Conservation (phyloP, 2,113 vertebrate species). For the Malurus alboscapulatus region DNA sequence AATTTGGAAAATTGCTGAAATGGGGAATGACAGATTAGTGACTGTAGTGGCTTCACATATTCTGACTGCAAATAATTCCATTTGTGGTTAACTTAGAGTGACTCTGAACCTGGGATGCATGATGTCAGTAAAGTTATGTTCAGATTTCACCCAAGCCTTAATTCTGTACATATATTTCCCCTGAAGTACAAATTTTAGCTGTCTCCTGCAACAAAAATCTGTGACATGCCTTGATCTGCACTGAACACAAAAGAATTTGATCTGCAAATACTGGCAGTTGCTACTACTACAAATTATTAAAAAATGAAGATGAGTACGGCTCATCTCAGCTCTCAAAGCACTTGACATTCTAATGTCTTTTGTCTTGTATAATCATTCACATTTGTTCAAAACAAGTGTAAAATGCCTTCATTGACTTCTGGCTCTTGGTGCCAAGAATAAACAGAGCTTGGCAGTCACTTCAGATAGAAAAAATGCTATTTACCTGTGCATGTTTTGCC, state of each 20-base stretch:
- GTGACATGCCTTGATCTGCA: not conserved
- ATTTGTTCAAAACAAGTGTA: not conserved
- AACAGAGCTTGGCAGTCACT: not conserved
- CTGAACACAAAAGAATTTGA: not conserved
- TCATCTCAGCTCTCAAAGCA: not conserved
- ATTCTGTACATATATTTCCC: not conserved
- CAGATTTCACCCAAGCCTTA: not conserved
- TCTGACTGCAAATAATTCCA: not conserved
- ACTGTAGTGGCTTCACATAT: not conserved
- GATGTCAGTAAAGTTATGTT: not conserved
- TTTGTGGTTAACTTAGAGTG: not conserved
- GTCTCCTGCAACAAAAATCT: not conserved
- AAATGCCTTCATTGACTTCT: not conserved
- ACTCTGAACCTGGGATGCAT: not conserved
- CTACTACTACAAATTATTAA: not conserved
- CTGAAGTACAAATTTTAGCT: not conserved
- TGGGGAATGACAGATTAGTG: not conserved
- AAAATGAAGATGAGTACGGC: not conserved
- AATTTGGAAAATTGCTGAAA: not conserved
- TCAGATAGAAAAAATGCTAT: not conserved
- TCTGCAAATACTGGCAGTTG: not conserved
- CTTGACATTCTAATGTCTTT: not conserved
- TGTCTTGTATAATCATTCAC: not conserved
- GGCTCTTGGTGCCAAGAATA: not conserved
- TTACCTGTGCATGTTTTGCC: constrained; percentile 86